Percentiles rank a stretch among this genome's conserved stretches.
These are phyloP conservation scores for Mercenaria mercenaria DNA, from an alignment of 1,140 invertebrate species.

Conservation along the genomic window DNA sequence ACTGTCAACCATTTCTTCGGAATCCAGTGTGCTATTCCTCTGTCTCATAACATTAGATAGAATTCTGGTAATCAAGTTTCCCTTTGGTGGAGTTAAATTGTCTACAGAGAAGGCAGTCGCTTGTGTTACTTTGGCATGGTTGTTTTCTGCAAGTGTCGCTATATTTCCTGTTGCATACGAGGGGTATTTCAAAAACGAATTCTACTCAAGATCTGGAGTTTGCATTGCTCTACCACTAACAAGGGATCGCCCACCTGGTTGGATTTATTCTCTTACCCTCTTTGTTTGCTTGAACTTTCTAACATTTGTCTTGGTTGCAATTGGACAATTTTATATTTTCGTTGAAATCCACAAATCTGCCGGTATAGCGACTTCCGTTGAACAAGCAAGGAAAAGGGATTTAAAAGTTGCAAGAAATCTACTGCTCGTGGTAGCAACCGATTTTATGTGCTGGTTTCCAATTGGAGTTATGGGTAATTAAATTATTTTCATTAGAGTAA, in stretches of 20 bases:
- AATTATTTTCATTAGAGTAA: too few species aligned
- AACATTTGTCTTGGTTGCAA: constrained; percentile 61
- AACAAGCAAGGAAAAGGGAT: not conserved
- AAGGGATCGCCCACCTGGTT: constrained; percentile 10
- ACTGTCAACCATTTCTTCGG: constrained; percentile 75
- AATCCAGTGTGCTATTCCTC: constrained; percentile 74
- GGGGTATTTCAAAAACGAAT: constrained; percentile 5
- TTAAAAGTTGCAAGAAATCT: constrained; percentile 62
- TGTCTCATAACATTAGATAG: constrained; percentile 79
- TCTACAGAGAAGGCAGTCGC: constrained; percentile 36
- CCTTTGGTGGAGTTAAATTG: constrained; percentile 69
- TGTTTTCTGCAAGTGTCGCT: constrained; percentile 53
- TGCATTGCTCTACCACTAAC: constrained; percentile 63
- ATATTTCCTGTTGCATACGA: constrained; percentile 64
- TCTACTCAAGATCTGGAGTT: constrained; percentile 66
- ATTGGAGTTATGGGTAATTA: constrained; percentile 71
- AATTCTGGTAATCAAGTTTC: constrained; percentile 77
- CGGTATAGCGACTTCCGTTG: not conserved
- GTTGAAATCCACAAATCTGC: not conserved
- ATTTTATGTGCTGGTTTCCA: constrained; percentile 75
- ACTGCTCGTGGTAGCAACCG: constrained; percentile 41
- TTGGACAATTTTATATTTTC: not conserved
- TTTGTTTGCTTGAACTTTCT: constrained; percentile 60
- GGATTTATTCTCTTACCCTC: constrained; percentile 26
- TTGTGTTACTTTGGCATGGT: constrained; percentile 65